Evolutionary conservation across 2,888 invertebrate species (phyloP).

Genomic region (Agriopis leucophaearia): DNA sequence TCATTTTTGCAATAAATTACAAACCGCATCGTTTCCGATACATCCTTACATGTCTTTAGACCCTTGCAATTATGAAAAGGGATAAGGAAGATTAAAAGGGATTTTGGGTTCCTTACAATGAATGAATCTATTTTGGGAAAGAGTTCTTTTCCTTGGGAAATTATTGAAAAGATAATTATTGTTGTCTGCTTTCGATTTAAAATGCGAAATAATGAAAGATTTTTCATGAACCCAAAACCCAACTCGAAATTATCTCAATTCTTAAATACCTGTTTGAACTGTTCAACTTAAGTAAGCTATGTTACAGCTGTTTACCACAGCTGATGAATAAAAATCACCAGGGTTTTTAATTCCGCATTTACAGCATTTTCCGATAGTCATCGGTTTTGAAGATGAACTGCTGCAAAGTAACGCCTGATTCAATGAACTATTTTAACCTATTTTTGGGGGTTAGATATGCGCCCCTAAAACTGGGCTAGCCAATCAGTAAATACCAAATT

Average conservation of each 20-base stretch:
- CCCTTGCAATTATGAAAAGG: constrained; percentile 57
- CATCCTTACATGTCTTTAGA: constrained; percentile 57
- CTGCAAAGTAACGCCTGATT: too few species aligned
- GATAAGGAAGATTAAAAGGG: constrained; percentile 47
- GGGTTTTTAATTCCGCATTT: too few species aligned
- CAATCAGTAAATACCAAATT: neutral
- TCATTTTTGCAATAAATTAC: constrained; percentile 68
- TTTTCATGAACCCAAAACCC: neutral
- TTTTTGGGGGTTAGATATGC: too few species aligned
- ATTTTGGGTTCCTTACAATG: constrained; percentile 30
- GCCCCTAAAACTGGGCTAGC: too few species aligned
- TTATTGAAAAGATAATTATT: neutral
- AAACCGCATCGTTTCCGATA: constrained; percentile 56
- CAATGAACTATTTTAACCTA: too few species aligned
- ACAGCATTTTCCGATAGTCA: too few species aligned
- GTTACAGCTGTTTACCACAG: neutral
- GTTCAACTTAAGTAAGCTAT: neutral
- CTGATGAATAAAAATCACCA: too few species aligned
- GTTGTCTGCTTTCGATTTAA: too few species aligned
- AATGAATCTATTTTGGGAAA: constrained; percentile 15
- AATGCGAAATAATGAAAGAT: neutral
- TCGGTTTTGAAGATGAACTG: too few species aligned
- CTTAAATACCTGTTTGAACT: too few species aligned
- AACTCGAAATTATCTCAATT: too few species aligned
- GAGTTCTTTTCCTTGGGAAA: constrained; percentile 5